phyloP scores from a whole-genome alignment of 2,797 vertebrate genomes.

The Falco columbarius region DNA sequence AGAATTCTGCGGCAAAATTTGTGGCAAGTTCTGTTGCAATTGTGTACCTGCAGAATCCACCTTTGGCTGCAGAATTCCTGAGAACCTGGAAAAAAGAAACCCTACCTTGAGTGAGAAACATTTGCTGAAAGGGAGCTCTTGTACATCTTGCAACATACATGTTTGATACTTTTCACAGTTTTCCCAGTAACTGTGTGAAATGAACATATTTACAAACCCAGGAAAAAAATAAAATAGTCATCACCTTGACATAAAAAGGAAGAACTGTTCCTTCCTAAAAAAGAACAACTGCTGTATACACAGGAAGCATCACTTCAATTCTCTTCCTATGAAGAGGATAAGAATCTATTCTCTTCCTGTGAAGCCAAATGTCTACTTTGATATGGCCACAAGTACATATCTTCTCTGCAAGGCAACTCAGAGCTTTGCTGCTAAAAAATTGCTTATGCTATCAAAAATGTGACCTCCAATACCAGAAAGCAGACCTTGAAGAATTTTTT shows the following conservation, averaged over 20 bases:
- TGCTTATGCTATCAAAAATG: not conserved
- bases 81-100: constrained; percentile 83
- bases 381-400: not conserved
- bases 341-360: not conserved
- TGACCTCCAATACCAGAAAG: not conserved
- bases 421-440: not conserved
- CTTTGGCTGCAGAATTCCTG: constrained; percentile 82
- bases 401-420: not conserved
- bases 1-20: constrained; percentile 82
- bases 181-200: constrained; percentile 49
- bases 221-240: not conserved
- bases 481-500: not conserved
- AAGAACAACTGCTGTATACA: not conserved
- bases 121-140: constrained; percentile 77
- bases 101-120: constrained; percentile 80
- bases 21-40: constrained; percentile 80
- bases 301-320: not conserved
- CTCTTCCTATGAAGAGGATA: not conserved
- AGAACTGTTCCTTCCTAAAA: not conserved
- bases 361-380: not conserved
- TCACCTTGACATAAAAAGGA: not conserved
- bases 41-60: constrained; percentile 83
- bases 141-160: constrained; percentile 72
- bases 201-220: constrained; percentile 23
- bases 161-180: constrained; percentile 38